Percentiles rank a stretch among this genome's conserved stretches.
phyloP scores from a whole-genome alignment of 1,140 invertebrate species.

The Tetraneura akinire region DNA sequence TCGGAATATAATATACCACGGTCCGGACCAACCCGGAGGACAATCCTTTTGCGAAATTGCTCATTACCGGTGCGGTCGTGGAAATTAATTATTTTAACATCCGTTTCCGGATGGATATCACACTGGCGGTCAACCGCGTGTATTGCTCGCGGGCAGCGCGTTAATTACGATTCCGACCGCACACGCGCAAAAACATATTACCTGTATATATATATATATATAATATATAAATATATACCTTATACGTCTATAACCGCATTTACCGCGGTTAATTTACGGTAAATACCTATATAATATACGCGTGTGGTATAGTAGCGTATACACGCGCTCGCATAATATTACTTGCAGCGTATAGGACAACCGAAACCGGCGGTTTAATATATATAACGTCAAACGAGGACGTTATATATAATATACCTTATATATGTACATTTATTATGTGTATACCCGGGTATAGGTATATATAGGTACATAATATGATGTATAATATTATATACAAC shows the following conservation, averaged over 20 bases:
- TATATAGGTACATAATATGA: too few species aligned
- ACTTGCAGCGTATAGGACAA: too few species aligned
- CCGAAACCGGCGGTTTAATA: too few species aligned
- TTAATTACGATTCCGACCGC: constrained; percentile 25
- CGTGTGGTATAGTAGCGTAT: not conserved
- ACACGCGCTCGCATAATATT: not conserved
- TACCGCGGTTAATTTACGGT: not conserved
- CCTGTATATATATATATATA: too few species aligned
- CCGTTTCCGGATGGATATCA: constrained; percentile 41
- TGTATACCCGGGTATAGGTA: too few species aligned
- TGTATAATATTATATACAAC: too few species aligned
- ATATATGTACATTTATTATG: too few species aligned
- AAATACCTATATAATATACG: not conserved
- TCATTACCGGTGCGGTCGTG: constrained; percentile 25
- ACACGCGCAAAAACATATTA: not conserved
- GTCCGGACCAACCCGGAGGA: not conserved
- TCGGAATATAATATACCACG: too few species aligned
- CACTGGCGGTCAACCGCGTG: not conserved
- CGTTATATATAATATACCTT: too few species aligned
- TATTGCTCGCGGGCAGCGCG: not conserved
- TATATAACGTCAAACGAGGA: too few species aligned
- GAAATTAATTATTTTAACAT: constrained; percentile 46
- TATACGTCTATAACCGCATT: not conserved
- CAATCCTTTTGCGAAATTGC: constrained; percentile 13
- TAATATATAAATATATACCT: too few species aligned